Evolutionary conservation across 2,797 vertebrate species (phyloP), one percentile per base, ranked within the genome.

Genomic region (Tadarida brasiliensis): DNA sequence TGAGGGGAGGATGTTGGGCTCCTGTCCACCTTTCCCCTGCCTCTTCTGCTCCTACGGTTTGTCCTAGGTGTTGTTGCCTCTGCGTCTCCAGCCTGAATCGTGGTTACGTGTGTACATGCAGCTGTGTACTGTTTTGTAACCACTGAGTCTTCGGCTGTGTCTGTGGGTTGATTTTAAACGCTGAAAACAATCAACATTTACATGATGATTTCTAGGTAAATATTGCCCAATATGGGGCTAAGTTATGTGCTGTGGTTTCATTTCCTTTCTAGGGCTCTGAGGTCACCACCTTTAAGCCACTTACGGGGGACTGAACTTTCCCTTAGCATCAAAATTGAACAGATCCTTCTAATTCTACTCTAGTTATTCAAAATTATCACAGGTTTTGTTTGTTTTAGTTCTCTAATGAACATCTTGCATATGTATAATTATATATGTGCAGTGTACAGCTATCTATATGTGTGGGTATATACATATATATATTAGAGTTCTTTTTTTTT

Each of bases 201-300:
- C 86, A 51, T 82, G 83, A 49, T 90, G 94, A 95, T 92, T 97
- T 97, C 95, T 93, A 95, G 95, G 97, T 90, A 96, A 94, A 68
- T 90, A 61, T 90, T 96, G 85, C 78, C 94, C 84, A 87, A 15
- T 35, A n/a, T 24, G 16, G 51, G 78, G 57, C 70, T 83, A 35
- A 39, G 61, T 77, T 76, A 44, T 61, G 81, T 82, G 30, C 84
- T 94, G 77, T 86, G 87, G 94, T 95, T 94, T 96, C 90, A 74
- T 85, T 93, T 97, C 81, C 90, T 92, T 93, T 96, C 74, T 94
- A 86, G 85, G 90, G 70, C 85, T 96, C 94, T 89, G 82, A 96
- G 89, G 91, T 96, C 92, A 92, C 88, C 71, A 92, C 81, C 76
- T 97, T 87, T 68, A 87, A 96, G 84, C 87, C 65, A 88, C 90